A percentile compares a stretch with the other conserved stretches of the same genome.
phyloP scores from a whole-genome alignment of 2,113 vertebrate species.

The Ahaetulla prasina region DNA sequence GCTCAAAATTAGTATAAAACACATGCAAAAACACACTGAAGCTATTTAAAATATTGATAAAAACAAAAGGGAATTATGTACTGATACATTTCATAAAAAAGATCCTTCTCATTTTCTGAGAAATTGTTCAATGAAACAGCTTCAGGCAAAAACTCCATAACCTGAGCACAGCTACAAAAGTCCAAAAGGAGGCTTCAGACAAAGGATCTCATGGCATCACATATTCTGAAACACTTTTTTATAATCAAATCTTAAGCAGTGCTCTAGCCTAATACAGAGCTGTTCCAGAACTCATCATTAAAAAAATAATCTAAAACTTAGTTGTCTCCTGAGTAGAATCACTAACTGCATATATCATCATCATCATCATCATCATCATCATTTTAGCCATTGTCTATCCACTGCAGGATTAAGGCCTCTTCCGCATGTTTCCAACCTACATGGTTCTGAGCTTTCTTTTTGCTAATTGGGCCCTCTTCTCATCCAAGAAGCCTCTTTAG shows the following conservation, averaged over 20 bases:
- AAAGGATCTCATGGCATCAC: neutral
- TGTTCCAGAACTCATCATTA: neutral
- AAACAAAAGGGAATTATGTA: neutral
- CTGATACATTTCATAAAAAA: neutral
- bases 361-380: too few relatives aligned
- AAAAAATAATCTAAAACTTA: neutral
- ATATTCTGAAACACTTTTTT: neutral
- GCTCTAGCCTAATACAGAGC: neutral
- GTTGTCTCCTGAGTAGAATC: neutral
- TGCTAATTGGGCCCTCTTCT: too few relatives aligned
- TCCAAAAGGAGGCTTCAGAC: neutral
- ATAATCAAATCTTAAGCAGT: neutral
- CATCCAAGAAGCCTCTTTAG: neutral
- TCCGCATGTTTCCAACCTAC: too few relatives aligned
- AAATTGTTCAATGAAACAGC: neutral
- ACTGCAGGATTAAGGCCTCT: too few relatives aligned
- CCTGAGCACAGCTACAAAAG: neutral
- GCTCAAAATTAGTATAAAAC: neutral
- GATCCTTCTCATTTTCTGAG: neutral
- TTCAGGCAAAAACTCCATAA: neutral
- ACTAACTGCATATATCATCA: neutral
- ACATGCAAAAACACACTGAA: neutral
- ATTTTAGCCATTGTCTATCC: too few relatives aligned
- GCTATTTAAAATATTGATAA: neutral
- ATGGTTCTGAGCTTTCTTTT: too few relatives aligned